Evolutionary conservation across 2,888 invertebrate species (phyloP).

Genomic region (Strigamia transsilvanica): DNA sequence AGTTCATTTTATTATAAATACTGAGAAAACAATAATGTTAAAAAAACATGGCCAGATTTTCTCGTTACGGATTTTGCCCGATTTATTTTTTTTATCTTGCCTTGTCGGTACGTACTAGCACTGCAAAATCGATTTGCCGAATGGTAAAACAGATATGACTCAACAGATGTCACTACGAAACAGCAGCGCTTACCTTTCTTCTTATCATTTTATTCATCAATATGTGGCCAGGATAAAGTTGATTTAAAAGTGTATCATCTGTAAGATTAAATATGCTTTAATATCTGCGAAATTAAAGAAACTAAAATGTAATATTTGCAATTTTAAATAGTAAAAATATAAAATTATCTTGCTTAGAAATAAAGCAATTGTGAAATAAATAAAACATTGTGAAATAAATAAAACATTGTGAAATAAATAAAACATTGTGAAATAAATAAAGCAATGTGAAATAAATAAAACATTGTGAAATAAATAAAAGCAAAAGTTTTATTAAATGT

Average conservation of each 20-base stretch:
- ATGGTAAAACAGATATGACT: too few species aligned
- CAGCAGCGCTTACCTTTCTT: conserved; percentile 4
- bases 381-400: not conserved
- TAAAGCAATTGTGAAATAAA: not conserved
- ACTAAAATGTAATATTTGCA: not conserved
- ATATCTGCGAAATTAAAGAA: not conserved
- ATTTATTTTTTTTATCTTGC: too few species aligned
- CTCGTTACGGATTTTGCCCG: too few species aligned
- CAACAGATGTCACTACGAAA: not conserved
- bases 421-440: too few species aligned
- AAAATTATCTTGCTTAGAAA: not conserved
- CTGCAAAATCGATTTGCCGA: too few species aligned
- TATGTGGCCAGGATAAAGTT: conserved; percentile 21
- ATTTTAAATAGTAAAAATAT: not conserved
- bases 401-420: not conserved
- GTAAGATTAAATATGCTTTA: not conserved
- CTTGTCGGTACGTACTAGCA: too few species aligned
- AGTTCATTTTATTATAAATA: too few species aligned
- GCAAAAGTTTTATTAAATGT: conserved; percentile 4
- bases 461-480: not conserved
- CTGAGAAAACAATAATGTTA: too few species aligned
- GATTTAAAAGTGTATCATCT: not conserved
- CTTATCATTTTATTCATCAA: conserved; percentile 1
- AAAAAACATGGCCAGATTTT: too few species aligned
- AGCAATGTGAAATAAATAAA: not conserved